Evolutionary conservation across 2,888 invertebrate species (phyloP).

Genomic region (Hoplodrina ambigua): DNA sequence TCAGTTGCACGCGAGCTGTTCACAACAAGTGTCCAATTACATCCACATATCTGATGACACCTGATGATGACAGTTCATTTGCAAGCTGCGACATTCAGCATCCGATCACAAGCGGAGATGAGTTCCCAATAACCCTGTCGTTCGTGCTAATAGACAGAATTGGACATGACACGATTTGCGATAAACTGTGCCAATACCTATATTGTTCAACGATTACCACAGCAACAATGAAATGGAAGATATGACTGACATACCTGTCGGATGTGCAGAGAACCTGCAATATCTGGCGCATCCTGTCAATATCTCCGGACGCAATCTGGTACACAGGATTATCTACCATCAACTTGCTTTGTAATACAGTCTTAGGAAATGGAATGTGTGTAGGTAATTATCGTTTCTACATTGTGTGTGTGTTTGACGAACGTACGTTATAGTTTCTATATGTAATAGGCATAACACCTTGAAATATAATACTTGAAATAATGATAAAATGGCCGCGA

Average conservation of each 20-base stretch:
- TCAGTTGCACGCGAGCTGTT: background rate
- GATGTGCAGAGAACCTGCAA: too few species aligned
- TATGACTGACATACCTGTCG: too few species aligned
- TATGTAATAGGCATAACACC: too few species aligned
- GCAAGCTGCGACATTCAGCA: background rate
- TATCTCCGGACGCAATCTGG: background rate
- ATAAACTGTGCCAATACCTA: background rate
- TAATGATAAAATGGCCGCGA: too few species aligned
- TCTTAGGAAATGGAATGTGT: too few species aligned
- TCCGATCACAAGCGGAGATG: slow-evolving; percentile 31
- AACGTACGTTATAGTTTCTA: too few species aligned
- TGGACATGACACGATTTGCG: slow-evolving; percentile 2
- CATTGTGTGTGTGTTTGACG: too few species aligned
- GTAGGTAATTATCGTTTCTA: too few species aligned
- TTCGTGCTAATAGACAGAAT: background rate
- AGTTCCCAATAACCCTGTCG: slow-evolving; percentile 11
- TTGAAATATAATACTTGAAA: too few species aligned
- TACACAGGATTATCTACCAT: background rate
- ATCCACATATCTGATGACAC: background rate
- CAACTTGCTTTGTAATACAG: background rate
- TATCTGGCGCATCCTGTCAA: too few species aligned
- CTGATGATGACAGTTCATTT: slow-evolving; percentile 4
- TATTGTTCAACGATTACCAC: background rate
- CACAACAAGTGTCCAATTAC: background rate
- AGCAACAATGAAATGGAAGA: too few species aligned